Base-by-base conservation (phyloP, 2,797 vertebrate genomes). In the Notamacropus eugenii region DNA sequence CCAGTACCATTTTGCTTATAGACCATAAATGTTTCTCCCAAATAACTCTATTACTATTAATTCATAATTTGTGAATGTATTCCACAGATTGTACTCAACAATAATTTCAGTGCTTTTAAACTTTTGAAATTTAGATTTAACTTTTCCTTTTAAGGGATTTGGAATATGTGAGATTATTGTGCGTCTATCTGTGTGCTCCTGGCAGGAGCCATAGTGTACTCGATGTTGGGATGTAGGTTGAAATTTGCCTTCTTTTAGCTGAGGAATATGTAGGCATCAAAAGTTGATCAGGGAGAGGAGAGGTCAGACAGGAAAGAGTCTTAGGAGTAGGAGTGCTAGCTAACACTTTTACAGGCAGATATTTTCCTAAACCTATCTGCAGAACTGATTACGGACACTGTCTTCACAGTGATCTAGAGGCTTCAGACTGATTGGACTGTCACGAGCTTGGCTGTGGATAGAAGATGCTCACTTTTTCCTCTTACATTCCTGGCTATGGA, bases 361-460 rank as follows among this genome's bases (percentile, higher is more conserved):
- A 95, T 97, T 95, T 82, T 82, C n/a, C 67, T 93, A 97, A 94
- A 95, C 92, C 93, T 96, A 97, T 97, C 97, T 97, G 91, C 54
- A 59, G 57, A 91, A 94, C 96, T 92, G 94, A 97, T 96, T 97
- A 93, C 55, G 91, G 52, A 90, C 92, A 93, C 94, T 94, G 96
- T 92, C 97, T 96, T 97, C 40, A 74, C 55, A 74, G 96, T 62
- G 92, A 97, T 94, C 59, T 59, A 57, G 94, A 93, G 94, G 90
- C 94, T 94, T 82, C 93, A 95, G 91, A 95, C 93, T n/a, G 92
- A 59, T 50, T 92, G 55, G 92, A 54, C 90, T 14, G 16, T 98
- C 97, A 97, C 31, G 90, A 96, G 95, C 54, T 98, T 98, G 98
- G 96, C 97, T 95, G 93, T 91, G 92, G 54, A 11, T 92, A 3